These are phyloP conservation scores for Euura lappo DNA, from an alignment of 1,140 invertebrate genomes.

Conservation along the genomic window DNA sequence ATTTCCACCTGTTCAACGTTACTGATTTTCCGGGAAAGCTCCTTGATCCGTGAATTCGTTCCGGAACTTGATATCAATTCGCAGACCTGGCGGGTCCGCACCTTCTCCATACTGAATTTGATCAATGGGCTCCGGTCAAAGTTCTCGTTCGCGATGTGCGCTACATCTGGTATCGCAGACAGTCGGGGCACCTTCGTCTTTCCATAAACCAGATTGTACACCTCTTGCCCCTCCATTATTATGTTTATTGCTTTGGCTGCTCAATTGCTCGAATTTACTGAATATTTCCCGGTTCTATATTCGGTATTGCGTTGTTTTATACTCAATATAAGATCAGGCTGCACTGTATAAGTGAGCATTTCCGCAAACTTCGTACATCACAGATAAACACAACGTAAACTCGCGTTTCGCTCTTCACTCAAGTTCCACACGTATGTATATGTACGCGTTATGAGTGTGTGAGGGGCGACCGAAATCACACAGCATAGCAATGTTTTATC, in stretches of 20 bases:
- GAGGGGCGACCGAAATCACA: too few relatives aligned
- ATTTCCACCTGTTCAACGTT: not conserved
- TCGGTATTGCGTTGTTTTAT: too few relatives aligned
- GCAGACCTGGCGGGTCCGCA: not conserved
- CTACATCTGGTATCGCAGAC: slow-evolving; percentile 18
- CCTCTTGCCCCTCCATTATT: slow-evolving; percentile 27
- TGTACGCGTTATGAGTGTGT: too few relatives aligned
- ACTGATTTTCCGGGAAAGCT: not conserved
- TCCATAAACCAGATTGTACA: slow-evolving; percentile 21
- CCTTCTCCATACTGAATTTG: slow-evolving; percentile 24
- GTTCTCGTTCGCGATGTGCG: slow-evolving; percentile 10
- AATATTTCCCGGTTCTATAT: too few relatives aligned
- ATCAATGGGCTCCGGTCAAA: slow-evolving; percentile 20
- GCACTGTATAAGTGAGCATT: too few relatives aligned
- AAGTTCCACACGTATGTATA: too few relatives aligned
- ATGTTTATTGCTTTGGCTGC: not conserved
- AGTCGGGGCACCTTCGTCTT: slow-evolving; percentile 26
- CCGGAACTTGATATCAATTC: not conserved
- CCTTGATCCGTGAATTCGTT: not conserved
- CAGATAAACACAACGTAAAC: too few relatives aligned
- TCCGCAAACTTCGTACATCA: too few relatives aligned
- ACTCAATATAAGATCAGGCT: too few relatives aligned
- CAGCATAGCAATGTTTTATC: too few relatives aligned
- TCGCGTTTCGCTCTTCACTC: too few relatives aligned
- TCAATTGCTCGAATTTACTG: too few relatives aligned